These are phyloP conservation scores for Anisognathus igniventris DNA, from an alignment of 2,797 vertebrate species.

Conservation along the genomic window DNA sequence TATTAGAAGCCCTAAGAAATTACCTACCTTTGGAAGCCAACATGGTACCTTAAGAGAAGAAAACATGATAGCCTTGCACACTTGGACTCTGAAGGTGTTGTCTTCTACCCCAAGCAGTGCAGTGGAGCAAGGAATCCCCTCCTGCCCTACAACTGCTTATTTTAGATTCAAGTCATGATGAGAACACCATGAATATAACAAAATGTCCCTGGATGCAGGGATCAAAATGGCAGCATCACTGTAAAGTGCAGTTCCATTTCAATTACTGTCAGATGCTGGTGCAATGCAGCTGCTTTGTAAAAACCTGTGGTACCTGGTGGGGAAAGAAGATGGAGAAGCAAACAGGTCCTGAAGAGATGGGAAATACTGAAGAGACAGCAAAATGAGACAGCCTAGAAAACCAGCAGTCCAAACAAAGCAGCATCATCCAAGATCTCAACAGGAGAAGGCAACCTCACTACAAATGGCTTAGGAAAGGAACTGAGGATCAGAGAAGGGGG, in stretches of 20 bases:
- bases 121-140: not conserved
- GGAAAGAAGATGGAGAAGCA: not conserved
- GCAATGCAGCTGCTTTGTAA: not conserved
- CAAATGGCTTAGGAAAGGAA: not conserved
- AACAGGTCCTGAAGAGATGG: not conserved
- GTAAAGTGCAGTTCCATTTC: not conserved
- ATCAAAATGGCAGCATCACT: not conserved
- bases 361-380: not conserved
- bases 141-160: not conserved
- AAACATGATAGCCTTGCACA: not conserved
- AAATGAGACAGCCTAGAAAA: not conserved
- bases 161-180: not conserved
- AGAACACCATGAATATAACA: not conserved
- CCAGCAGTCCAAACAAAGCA: not conserved
- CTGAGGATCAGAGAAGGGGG: not conserved
- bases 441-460: not conserved
- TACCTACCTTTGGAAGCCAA: not conserved
- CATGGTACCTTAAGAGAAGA: not conserved
- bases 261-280: not conserved
- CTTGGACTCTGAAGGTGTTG: fast-evolving
- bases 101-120: not conserved
- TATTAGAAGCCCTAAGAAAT: not conserved
- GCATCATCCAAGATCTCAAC: not conserved
- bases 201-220: not conserved
- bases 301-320: not conserved